Conservation (phyloP, 2,797 vertebrate genomes). For the Eidolon dupreanum region DNA sequence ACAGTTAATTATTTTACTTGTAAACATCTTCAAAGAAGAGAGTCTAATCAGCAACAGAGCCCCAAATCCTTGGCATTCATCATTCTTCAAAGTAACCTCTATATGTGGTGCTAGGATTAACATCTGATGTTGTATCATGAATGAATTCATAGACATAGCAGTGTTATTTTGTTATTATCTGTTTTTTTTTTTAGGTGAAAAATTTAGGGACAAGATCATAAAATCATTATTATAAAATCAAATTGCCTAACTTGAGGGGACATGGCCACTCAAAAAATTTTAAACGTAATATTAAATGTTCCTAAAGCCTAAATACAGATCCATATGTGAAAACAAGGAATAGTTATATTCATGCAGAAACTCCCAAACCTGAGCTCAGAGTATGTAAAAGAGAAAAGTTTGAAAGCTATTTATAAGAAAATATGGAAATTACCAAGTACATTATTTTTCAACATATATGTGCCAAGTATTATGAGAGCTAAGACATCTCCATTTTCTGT, state of each 20-base stretch:
- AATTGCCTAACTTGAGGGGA: neutral
- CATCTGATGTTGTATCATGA: neutral
- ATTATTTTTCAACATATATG: neutral
- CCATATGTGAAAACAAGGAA: neutral
- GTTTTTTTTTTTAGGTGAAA: slow-evolving; percentile 28
- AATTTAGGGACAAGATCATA: neutral
- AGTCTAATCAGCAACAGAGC: neutral
- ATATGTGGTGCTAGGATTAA: neutral
- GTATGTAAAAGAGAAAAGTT: neutral
- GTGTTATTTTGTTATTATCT: neutral
- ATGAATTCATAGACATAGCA: neutral
- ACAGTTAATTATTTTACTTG: slow-evolving; percentile 1
- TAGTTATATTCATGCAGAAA: neutral
- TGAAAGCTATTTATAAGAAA: neutral
- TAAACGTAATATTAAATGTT: neutral
- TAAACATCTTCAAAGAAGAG: slow-evolving; percentile 11
- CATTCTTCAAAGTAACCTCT: neutral
- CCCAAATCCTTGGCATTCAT: neutral
- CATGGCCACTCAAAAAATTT: neutral
- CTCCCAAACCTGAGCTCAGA: neutral
- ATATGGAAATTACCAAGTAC: neutral
- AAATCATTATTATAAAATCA: slow-evolving; percentile 10
- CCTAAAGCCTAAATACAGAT: neutral
- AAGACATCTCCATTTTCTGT: neutral
- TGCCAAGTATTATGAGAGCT: neutral